Base-by-base conservation (phyloP, 2,113 vertebrate genomes). In the Aplodontia rufa region DNA sequence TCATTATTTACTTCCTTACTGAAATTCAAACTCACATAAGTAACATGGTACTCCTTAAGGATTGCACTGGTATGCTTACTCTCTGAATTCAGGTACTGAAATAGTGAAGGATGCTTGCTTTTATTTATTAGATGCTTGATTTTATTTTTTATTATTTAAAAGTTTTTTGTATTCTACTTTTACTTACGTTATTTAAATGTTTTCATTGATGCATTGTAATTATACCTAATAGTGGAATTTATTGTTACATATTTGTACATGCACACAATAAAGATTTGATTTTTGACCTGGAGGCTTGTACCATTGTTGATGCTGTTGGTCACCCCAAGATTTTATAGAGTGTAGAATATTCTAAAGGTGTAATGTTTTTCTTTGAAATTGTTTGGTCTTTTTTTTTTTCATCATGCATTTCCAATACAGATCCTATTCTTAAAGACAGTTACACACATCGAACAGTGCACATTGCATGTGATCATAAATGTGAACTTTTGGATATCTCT, bases 1-100 rank as follows among this genome's bases (percentile, higher is more conserved):
- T 47, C 84, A 1, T 93, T 35, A 75, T 90, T 92, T 94, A 53
- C n/a, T 95, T 94, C 71, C 24, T 90, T 72, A 87, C 28, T 72
- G 79, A 93, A 89, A 95, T 79, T 92, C 8, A 84, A 42, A 95
- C 75, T 26, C 51, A 87, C 30, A 58, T 62, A 58, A 58, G 13
- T 96, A 69, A 49, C 40, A 55, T 82, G 7, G 30, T 84, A 72
- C 35, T 3, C 53, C 20, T 84, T 85, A 90, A 55, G 87, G 51
- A 94, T 40, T 66, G 49, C 74, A 75, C 26, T 47, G 22, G 8
- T 24, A 49, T 9, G 81, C 22, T 45, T 32, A 45, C 6, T 88
- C 3, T 80, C 30, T 80, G 62, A 74, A 79, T 40, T 87, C 55
- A 87, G 64, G 3, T 96, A 40, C 17, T 58, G 32, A 87, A 72